Percentiles rank a stretch among this genome's conserved stretches.
Conservation (phyloP, 2,888 invertebrate species). For the Chelonus formosanus region DNA sequence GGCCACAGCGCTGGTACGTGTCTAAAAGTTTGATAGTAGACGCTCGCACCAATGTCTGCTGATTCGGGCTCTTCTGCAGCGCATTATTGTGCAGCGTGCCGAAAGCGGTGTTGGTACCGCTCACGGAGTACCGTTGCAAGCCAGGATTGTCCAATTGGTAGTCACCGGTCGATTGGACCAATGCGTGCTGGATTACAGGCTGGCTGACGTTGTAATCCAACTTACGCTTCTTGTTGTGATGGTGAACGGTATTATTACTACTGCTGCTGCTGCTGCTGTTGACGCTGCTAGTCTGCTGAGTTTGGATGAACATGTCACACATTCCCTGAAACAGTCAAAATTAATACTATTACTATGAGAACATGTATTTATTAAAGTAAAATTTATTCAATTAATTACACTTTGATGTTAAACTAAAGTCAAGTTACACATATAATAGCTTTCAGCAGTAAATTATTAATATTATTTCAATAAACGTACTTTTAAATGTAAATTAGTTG, state of each 20-base stretch:
- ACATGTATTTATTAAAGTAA: conserved; percentile 4
- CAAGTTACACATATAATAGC: no score
- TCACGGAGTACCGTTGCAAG: conserved; percentile 61
- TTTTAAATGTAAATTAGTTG: no score
- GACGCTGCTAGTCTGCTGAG: conserved; percentile 71
- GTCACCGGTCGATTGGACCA: conserved; percentile 63
- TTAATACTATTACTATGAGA: background rate
- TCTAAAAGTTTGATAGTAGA: conserved; percentile 76
- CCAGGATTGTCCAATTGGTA: conserved; percentile 65
- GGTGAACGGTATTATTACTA: conserved; percentile 61
- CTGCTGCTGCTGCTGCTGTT: conserved; percentile 65
- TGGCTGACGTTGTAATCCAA: conserved; percentile 65
- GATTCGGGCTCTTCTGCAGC: conserved; percentile 64
- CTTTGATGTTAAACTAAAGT: no score
- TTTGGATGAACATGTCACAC: conserved; percentile 87
- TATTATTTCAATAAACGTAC: no score
- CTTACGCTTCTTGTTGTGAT: conserved; percentile 65
- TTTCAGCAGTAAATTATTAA: no score
- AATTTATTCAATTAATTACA: background rate
- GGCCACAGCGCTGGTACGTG: conserved; percentile 74
- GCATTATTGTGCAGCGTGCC: conserved; percentile 63
- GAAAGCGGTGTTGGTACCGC: conserved; percentile 60
- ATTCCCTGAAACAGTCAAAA: conserved; percentile 72
- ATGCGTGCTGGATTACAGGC: conserved; percentile 63
- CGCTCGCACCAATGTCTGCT: conserved; percentile 72